Conservation (phyloP, 2,113 vertebrate genomes). For the Burhinus oedicnemus region DNA sequence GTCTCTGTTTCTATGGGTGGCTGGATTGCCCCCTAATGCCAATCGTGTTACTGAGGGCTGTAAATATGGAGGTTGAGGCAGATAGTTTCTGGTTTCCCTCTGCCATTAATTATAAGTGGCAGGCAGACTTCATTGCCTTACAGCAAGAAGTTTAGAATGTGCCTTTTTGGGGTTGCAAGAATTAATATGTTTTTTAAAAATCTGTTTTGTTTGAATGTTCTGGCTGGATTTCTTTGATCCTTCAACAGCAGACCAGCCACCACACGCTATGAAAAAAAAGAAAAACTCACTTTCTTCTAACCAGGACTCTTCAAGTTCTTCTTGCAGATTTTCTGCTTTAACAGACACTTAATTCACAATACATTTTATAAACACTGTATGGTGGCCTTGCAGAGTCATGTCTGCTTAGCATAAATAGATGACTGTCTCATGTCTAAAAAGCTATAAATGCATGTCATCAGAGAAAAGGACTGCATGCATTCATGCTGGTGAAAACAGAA, state of each 20-base stretch:
- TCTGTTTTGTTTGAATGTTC: not conserved
- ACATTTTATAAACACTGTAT: not conserved
- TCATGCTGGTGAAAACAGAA: not conserved
- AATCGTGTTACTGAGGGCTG: not conserved
- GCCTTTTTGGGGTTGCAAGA: not conserved
- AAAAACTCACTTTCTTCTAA: not conserved
- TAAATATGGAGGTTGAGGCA: not conserved
- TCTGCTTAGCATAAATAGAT: not conserved
- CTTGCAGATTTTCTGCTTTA: not conserved
- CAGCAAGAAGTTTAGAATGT: not conserved
- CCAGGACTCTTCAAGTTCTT: not conserved
- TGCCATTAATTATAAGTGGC: not conserved
- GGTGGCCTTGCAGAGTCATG: not conserved
- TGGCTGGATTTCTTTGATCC: not conserved
- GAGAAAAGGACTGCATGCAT: not conserved
- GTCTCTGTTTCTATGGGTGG: not conserved
- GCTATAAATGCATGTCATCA: not conserved
- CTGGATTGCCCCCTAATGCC: not conserved
- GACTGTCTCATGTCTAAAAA: not conserved
- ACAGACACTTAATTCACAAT: not conserved
- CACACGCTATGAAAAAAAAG: not conserved
- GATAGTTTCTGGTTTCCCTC: not conserved
- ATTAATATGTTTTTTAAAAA: not conserved
- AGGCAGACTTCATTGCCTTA: not conserved
- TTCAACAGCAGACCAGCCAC: not conserved